Percentiles rank a stretch among this genome's conserved stretches.
These are phyloP conservation scores for Papilio demoleus DNA, from an alignment of 2,888 invertebrate species.

Conservation along the genomic window DNA sequence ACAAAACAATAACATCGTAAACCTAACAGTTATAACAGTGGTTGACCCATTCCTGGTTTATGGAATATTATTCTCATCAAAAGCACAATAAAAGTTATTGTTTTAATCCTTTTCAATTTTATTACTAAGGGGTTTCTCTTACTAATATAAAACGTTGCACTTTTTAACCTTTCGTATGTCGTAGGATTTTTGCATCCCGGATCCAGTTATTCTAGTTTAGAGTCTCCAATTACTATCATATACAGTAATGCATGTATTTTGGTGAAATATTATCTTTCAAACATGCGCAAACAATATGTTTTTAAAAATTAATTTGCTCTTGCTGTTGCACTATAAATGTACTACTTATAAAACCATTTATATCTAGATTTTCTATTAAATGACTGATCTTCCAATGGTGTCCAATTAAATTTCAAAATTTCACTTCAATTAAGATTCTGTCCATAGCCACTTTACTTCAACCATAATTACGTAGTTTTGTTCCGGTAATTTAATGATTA, in stretches of 20 bases:
- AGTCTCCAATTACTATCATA: no score
- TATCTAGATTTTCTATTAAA: not conserved
- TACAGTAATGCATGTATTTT: no score
- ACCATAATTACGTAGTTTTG: not conserved
- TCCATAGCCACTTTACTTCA: not conserved
- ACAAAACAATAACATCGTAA: conserved; percentile 8
- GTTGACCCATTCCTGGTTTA: not conserved
- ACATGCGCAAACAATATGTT: no score
- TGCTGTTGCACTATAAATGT: no score
- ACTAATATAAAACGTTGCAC: no score
- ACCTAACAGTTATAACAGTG: not conserved
- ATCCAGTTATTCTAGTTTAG: no score
- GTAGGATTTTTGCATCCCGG: no score
- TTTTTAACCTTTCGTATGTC: no score
- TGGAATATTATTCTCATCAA: not conserved
- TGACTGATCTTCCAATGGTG: not conserved
- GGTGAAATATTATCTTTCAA: no score
- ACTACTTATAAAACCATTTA: not conserved
- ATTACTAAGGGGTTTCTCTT: not conserved
- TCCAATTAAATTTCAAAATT: not conserved
- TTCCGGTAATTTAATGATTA: not conserved
- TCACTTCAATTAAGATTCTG: no score
- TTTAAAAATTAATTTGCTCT: no score
- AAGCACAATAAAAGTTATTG: not conserved
- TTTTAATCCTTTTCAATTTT: not conserved